Evolutionary conservation across 1,140 invertebrate genomes (phyloP), one percentile per base, ranked within the genome.

Genomic region (Zaprionus nigranus): DNA sequence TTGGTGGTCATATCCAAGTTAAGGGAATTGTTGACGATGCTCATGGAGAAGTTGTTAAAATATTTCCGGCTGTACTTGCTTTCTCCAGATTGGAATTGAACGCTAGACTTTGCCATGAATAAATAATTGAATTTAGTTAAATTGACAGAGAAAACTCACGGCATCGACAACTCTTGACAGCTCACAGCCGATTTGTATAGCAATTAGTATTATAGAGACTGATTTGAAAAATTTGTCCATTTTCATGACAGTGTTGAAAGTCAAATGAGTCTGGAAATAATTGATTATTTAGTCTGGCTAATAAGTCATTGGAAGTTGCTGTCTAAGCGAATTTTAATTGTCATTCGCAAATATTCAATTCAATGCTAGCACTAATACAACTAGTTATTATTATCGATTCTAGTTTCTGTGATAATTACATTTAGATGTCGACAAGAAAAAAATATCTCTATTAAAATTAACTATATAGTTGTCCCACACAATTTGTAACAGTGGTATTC

Each of bases 301-400:
- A 40, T 2, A 17, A 17, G 5, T 56, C 34, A 65, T 11, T 36
- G 3, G 3, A 51, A 56, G 15, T 26, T 26, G 26, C 6, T 1
- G 5, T 13, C 30, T 65, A 61, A 72, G 5, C 38, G 28, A 40
- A n/a, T 34, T 49, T 69, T 75, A 75, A 78, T 75, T 65, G 72
- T 15, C 9, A 17, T 43, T 38, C 13, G 30, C 6, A 46, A 17
- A 46, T 17, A 9, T 46, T 13, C 13, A 13, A 3, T 46, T 13
- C 13, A 13, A n/a, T 15, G 24, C 43, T 28, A 11, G 30, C 9
- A 17, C 46, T 12, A 49, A 49, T 30, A 7, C 28, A 49, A 49
- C 20, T 49, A 49, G 11, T 2, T 11, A 24, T 17, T 17, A 17
- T n/a, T 46, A 17, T 17, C n/a, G n/a, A 1, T 3, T 17, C 6